A percentile compares a stretch with the other conserved stretches of the same genome.
phyloP scores from a whole-genome alignment of 37 sponge, comb jelly and placozoan species.

The Axinella damicornis region DNA sequence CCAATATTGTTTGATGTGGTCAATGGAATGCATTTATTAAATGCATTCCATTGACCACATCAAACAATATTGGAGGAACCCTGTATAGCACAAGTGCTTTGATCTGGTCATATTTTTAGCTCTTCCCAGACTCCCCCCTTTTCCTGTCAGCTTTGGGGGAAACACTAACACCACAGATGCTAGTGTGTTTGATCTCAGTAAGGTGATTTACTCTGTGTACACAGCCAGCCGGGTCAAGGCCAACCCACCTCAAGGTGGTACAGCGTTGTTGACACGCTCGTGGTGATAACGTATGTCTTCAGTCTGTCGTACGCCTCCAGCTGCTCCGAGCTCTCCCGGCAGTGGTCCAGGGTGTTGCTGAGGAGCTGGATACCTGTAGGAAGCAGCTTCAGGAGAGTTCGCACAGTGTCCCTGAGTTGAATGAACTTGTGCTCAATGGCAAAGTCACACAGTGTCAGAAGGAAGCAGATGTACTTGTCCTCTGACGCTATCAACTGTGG shows the following conservation, averaged over 20 bases:
- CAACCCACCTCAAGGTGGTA: slow-evolving; percentile 69
- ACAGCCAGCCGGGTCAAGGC: not conserved
- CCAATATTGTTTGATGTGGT: no score
- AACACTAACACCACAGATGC: no score
- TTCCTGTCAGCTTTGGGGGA: no score
- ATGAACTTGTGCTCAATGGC: slow-evolving; percentile 49
- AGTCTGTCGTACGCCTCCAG: slow-evolving; percentile 13
- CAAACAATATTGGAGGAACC: no score
- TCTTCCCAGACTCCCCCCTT: no score
- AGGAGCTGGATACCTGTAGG: slow-evolving; percentile 72
- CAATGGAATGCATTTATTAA: not conserved
- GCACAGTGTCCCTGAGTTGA: slow-evolving; percentile 68
- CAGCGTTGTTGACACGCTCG: slow-evolving; percentile 59
- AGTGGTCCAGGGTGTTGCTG: slow-evolving; percentile 47
- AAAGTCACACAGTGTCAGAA: slow-evolving; percentile 82
- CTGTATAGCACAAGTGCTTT: no score
- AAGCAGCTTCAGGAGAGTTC: slow-evolving; percentile 74
- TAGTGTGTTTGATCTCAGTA: no score
- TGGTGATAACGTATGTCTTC: slow-evolving; percentile 20
- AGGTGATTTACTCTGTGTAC: no score
- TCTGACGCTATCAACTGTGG: slow-evolving; percentile 69
- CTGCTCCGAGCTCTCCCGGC: slow-evolving; percentile 44
- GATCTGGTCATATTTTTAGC: no score
- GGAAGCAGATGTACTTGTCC: slow-evolving; percentile 45
- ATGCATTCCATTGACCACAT: no score